Evolutionary conservation across 2,888 invertebrate species (phyloP).

Genomic region (Xestobium rufovillosum): DNA sequence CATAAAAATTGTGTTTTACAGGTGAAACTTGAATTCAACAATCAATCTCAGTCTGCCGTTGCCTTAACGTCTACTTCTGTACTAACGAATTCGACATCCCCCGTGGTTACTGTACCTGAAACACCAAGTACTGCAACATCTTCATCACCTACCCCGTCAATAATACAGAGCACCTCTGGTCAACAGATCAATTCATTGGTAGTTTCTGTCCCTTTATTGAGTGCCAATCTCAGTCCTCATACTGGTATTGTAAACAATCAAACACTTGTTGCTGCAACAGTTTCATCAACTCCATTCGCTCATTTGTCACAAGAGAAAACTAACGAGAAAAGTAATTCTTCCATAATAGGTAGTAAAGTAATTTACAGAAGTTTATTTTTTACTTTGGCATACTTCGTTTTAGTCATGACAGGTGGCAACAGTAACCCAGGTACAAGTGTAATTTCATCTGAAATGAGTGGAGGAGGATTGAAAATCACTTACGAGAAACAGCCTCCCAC

Average conservation of each 20-base stretch:
- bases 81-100: slow-evolving; percentile 13
- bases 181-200: slow-evolving; percentile 42
- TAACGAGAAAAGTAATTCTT: too few relatives aligned
- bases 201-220: slow-evolving; percentile 57
- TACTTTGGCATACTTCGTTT: too few relatives aligned
- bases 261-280: slow-evolving; percentile 27
- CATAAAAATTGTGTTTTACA: too few relatives aligned
- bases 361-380: too few relatives aligned
- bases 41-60: slow-evolving; percentile 30
- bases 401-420: slow-evolving; percentile 30
- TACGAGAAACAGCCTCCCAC: slow-evolving; percentile 48
- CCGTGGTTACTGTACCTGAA: slow-evolving; percentile 12
- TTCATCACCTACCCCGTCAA: slow-evolving; percentile 6
- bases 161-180: slow-evolving; percentile 28
- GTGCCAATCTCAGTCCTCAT: slow-evolving; percentile 41
- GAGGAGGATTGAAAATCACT: slow-evolving; percentile 48
- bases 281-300: slow-evolving; percentile 17
- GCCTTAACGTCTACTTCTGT: slow-evolving; percentile 31
- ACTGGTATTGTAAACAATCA: slow-evolving; percentile 36
- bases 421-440: slow-evolving; percentile 28
- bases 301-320: slow-evolving; percentile 16
- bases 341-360: too few relatives aligned
- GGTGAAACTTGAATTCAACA: not conserved
- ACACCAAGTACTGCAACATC: slow-evolving; percentile 13
- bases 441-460: slow-evolving; percentile 42